Evolutionary conservation across 2,113 vertebrate genomes (phyloP).

Genomic region (Tamias sibiricus): DNA sequence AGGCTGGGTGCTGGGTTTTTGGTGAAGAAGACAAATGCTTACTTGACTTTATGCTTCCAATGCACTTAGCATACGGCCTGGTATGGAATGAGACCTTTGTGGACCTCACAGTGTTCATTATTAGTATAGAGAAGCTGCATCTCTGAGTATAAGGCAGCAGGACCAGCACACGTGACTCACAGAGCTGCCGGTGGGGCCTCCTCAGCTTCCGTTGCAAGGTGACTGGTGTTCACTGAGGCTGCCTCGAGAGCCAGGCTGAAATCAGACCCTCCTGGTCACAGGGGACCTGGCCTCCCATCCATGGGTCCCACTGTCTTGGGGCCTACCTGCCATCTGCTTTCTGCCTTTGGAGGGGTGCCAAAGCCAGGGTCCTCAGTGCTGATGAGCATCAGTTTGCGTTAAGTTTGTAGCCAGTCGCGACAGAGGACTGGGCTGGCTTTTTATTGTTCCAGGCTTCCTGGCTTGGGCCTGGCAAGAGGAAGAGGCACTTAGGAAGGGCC

Average conservation of each 20-base stretch:
- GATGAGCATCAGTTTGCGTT: neutral
- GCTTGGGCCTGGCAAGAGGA: slow-evolving; percentile 18
- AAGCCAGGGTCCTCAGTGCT: neutral
- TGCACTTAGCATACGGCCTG: neutral
- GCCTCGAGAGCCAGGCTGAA: neutral
- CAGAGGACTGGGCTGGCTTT: neutral
- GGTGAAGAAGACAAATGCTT: neutral
- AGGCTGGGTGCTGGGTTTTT: neutral
- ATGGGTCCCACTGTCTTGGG: neutral
- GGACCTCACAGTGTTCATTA: neutral
- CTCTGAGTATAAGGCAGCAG: neutral
- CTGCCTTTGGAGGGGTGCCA: neutral
- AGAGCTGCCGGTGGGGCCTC: neutral
- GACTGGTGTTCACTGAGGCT: neutral
- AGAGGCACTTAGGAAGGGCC: slow-evolving; percentile 1
- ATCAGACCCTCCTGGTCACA: neutral
- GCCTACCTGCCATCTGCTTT: neutral
- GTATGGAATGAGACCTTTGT: neutral
- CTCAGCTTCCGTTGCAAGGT: neutral
- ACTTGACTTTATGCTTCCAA: neutral
- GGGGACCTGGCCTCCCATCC: neutral
- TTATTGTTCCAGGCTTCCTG: slow-evolving; percentile 5
- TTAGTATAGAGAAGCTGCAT: neutral
- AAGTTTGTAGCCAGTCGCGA: neutral
- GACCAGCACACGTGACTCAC: neutral